Conservation (phyloP, 2,113 vertebrate genomes). For the Passerina amoena region DNA sequence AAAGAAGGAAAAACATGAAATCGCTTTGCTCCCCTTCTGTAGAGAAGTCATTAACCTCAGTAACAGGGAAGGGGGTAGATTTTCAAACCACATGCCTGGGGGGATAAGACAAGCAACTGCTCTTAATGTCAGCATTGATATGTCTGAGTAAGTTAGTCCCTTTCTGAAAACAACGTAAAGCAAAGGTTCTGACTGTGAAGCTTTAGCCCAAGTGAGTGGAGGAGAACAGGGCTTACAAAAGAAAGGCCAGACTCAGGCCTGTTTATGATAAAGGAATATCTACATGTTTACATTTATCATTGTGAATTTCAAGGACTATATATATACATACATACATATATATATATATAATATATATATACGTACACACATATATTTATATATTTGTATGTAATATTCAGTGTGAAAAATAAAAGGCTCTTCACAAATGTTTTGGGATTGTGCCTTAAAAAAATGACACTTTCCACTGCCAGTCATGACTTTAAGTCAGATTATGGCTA, state of each 20-base stretch:
- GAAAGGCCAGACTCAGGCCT: not conserved
- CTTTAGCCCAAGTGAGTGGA: not conserved
- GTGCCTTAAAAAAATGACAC: not conserved
- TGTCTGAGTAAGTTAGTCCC: not conserved
- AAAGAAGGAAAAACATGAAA: not conserved
- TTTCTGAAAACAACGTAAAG: not conserved
- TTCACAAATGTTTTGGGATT: not conserved
- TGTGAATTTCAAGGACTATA: not conserved
- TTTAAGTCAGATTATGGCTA: constrained; percentile 13
- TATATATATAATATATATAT: not conserved
- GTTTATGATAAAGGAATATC: not conserved
- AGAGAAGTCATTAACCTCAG: not conserved
- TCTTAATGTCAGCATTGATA: not conserved
- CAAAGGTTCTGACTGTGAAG: not conserved
- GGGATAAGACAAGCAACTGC: not conserved
- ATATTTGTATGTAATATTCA: not conserved
- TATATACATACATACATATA: not conserved
- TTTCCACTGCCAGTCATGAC: not conserved
- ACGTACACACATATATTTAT: too few relatives aligned
- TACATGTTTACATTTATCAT: not conserved
- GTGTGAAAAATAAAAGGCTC: not conserved
- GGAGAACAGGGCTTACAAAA: not conserved
- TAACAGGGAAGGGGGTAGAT: not conserved
- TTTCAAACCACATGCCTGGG: not conserved
- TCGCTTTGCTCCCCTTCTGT: not conserved